phyloP scores from a whole-genome alignment of 2,888 invertebrate genomes.

The Stomorhina lunata region DNA sequence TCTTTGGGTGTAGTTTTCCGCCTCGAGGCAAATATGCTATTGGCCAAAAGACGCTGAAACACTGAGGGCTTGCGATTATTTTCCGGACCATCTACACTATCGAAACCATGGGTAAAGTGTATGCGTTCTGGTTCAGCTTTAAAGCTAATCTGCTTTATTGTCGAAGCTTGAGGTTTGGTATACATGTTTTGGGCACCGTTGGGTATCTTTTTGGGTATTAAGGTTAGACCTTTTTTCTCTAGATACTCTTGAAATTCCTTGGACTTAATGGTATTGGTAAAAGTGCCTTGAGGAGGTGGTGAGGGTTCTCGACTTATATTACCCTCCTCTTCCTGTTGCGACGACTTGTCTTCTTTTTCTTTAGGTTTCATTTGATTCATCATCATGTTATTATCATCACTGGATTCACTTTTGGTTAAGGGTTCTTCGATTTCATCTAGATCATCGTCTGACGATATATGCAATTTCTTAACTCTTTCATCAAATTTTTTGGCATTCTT shows the following conservation, averaged over 20 bases:
- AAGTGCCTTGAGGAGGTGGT: constrained; percentile 69
- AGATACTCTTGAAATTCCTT: constrained; percentile 79
- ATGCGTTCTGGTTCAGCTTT: constrained; percentile 65
- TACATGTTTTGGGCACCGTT: constrained; percentile 68
- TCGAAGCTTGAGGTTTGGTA: constrained; percentile 33
- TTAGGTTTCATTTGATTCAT: constrained; percentile 34
- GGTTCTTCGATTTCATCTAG: constrained; percentile 78
- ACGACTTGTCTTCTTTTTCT: constrained; percentile 21
- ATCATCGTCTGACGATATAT: constrained; percentile 78
- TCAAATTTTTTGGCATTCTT: constrained; percentile 80
- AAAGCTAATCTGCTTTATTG: constrained; percentile 59
- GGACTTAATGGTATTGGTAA: constrained; percentile 79
- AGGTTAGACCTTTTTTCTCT: constrained; percentile 76
- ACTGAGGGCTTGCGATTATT: constrained; percentile 76
- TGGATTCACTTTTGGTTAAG: constrained; percentile 77
- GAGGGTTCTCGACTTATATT: constrained; percentile 47
- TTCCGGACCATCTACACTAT: constrained; percentile 68
- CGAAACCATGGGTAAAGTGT: constrained; percentile 65
- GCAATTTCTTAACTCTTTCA: constrained; percentile 77
- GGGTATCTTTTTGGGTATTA: constrained; percentile 73
- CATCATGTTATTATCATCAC: constrained; percentile 74
- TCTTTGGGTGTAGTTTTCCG: constrained; percentile 78
- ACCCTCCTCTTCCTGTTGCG: constrained; percentile 17
- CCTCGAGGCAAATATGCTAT: constrained; percentile 77
- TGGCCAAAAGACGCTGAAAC: constrained; percentile 76